Conservation (phyloP, 2,888 invertebrate species). For the Cephus runcator region DNA sequence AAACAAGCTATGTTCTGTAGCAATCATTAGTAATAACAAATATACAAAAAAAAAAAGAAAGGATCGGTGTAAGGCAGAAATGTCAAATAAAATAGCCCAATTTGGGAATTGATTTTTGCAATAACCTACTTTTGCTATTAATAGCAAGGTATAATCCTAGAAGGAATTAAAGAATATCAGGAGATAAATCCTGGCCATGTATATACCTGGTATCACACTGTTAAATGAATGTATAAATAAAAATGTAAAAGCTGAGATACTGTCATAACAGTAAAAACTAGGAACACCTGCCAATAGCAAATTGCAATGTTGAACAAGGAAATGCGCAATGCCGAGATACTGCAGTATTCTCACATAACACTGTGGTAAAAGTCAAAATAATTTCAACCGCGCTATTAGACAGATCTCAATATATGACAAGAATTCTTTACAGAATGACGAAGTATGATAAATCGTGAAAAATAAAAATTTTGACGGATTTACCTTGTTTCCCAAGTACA, state of each 20-base stretch:
- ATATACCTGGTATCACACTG: not conserved
- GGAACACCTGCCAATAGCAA: not conserved
- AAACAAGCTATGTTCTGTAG: not conserved
- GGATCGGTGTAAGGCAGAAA: not conserved
- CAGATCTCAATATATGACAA: not conserved
- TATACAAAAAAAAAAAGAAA: not conserved
- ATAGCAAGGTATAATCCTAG: conserved; percentile 32
- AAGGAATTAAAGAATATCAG: not conserved
- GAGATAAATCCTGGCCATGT: not conserved
- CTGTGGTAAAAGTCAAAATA: not conserved
- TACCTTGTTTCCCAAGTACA: conserved; percentile 36
- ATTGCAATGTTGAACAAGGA: conserved; percentile 22
- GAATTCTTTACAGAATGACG: not conserved
- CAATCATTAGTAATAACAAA: not conserved
- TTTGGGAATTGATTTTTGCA: conserved; percentile 46
- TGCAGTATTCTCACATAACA: conserved; percentile 18
- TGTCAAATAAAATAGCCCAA: conserved; percentile 21
- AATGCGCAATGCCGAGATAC: conserved; percentile 26
- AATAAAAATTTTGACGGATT: not conserved
- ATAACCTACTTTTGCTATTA: conserved; percentile 51
- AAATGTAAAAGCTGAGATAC: not conserved
- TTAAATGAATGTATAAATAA: not conserved
- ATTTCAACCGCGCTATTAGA: not conserved
- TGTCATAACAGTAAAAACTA: not conserved
- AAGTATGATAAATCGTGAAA: not conserved